Base-by-base conservation (phyloP, 2,888 invertebrate genomes). In the Agriopis leucophaearia region DNA sequence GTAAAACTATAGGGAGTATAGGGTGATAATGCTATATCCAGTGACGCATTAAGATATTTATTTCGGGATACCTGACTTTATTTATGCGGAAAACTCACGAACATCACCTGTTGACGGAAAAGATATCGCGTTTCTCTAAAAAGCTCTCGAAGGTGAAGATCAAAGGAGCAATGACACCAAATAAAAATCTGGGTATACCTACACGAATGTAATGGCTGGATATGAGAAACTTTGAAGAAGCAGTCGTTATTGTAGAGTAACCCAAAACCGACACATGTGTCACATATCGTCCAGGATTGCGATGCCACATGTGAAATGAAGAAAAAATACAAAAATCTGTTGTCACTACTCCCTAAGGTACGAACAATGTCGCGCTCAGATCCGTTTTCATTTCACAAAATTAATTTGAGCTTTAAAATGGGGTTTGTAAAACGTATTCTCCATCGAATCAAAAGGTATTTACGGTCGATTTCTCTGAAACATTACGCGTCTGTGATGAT, bases 281-380 rank as follows among this genome's bases (percentile, higher is more conserved):
- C 90, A 87, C 91, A 92, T 92, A 92, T 92, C 92, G 90, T 87
- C 88, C 92, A 92, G 89, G 92, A 92, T 93, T 93, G 92, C 93
- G 90, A 90, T 88, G 90, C 92, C 93, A 94, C 91, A 93, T 94
- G 93, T 93, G 91, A 88, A 91, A 88, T 85, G 80, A 86, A 85
- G 89, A 88, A 90, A 90, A 92, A 90, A 83, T 81, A 88, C 88
- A 88, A 88, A 92, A 93, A 94, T 93, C 93, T 90, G 91, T 92
- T 92, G 92, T 92, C 92, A 91, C 88, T 90, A 84, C 90, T 91
- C 92, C 89, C 91, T 79, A 85, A 93, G 92, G 92, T 93, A 92
- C 78, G 87, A 92, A 93, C 93, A 93, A 93, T 93, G 84, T 82
- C 83, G 81, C 79, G 83, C 83, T 83, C 80, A 81, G 82, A 89